Base-by-base conservation (phyloP, 1,140 invertebrate species). In the Rhyacophila brunnea region DNA sequence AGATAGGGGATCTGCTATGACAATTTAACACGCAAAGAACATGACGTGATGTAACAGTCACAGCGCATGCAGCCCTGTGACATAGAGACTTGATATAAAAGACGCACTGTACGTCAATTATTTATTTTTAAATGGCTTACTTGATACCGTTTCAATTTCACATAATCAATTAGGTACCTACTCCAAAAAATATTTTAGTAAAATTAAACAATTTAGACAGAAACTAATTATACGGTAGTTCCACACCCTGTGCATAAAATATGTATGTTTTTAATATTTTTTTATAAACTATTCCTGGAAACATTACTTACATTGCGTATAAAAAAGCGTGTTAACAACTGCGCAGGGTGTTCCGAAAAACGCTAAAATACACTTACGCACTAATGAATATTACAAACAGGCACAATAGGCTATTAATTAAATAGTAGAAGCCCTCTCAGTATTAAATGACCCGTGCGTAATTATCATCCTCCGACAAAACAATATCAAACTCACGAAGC, bases 331-430 rank as follows among this genome's bases (percentile, higher is more conserved):
- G 42, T 20, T 14, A 34, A 14, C 19, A 56, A 48, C 54, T 3
- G 38, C 38, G 47, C 35, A 42, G n/a, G 38, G 23, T 54, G 52
- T 54, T 56, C 14, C 40, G 40, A 52, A 55, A 55, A 56, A 48
- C 44, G 44, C 44, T 13, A n/a, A 48, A 56, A 56, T 15, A 23
- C 34, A 48, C 54, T 56, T 35, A 55, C 36, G 48, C 17, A 38
- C 57, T 52, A 59, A 59, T 59, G 57, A 51, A 52, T 59, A 59
- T 47, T 28, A 35, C 48, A 5, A n/a, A 36, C 3, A 50, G 48
- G 60, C 18, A 62, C 60, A 62, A 62, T 53, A 52, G 60, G 54
- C 47, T 34, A 54, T 62, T 62, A 62, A 62, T 62, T 62, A 62
- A 48, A 58, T 47, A 58, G 54, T 57, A 35, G 23, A 28, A 28